A percentile compares a stretch with the other conserved stretches of the same genome.
phyloP scores from a whole-genome alignment of 2,113 vertebrate genomes.

The Manacus vitellinus region DNA sequence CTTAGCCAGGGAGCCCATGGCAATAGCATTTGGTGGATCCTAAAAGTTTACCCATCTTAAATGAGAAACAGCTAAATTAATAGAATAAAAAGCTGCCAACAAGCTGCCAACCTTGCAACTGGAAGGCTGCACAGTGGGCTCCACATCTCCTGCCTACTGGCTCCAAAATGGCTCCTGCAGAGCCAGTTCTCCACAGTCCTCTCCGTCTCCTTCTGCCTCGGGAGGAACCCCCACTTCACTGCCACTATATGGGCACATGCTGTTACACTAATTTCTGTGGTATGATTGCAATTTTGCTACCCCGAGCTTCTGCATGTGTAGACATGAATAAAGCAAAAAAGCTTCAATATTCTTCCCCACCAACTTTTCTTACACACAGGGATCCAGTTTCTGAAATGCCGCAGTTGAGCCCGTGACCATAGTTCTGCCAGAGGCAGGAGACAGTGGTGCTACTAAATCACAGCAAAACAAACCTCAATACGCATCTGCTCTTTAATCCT shows the following conservation, averaged over 20 bases:
- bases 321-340: neutral
- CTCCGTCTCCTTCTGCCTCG: neutral
- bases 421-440: neutral
- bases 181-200: neutral
- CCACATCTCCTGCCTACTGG: neutral
- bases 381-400: neutral
- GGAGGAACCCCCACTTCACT: neutral
- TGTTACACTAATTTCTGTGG: neutral
- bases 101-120: no score
- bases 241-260: neutral
- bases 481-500: fast-evolving
- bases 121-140: neutral
- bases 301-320: neutral
- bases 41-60: neutral
- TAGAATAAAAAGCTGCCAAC: neutral
- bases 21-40: neutral
- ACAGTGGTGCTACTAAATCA: neutral
- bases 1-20: neutral
- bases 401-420: neutral
- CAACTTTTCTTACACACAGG: neutral
- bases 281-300: neutral
- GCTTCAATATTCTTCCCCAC: neutral
- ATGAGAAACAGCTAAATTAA: neutral
- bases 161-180: neutral
- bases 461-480: neutral